A percentile compares a stretch with the other conserved stretches of the same genome.
Evolutionary conservation across 2,888 invertebrate genomes (phyloP).

Genomic region (Ormyrus pomaceus): DNA sequence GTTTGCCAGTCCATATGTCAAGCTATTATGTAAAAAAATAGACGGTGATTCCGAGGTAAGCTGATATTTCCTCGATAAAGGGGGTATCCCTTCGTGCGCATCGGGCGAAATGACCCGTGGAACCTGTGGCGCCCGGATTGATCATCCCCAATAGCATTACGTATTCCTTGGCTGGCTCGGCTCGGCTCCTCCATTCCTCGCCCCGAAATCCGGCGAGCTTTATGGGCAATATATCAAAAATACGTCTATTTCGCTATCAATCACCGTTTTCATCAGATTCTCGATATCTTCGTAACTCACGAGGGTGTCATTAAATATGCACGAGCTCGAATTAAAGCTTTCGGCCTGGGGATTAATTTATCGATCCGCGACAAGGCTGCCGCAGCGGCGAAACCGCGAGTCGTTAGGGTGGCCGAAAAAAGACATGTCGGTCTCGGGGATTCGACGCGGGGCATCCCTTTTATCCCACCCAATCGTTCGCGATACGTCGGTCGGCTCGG

Average conservation of each 20-base stretch:
- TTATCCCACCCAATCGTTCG: conserved; percentile 74
- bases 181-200: conserved; percentile 41
- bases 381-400: conserved; percentile 20
- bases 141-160: conserved; percentile 60
- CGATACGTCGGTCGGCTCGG: conserved; percentile 69
- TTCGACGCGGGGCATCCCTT: conserved; percentile 66
- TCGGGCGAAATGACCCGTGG: conserved; percentile 63
- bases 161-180: conserved; percentile 52
- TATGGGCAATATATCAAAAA: background rate
- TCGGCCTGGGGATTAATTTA: no score
- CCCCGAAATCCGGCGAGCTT: background rate
- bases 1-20: conserved; percentile 36
- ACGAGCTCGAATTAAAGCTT: background rate
- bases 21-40: conserved; percentile 38
- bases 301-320: background rate
- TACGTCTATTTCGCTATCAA: conserved; percentile 21
- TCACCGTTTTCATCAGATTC: conserved; percentile 23
- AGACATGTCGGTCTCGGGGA: conserved; percentile 67
- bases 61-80: conserved; percentile 54
- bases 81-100: conserved; percentile 59
- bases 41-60: conserved; percentile 40
- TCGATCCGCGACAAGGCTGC: background rate
- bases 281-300: background rate
- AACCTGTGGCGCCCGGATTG: conserved; percentile 55
- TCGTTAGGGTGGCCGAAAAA: conserved; percentile 53